Conservation (phyloP, 2,797 vertebrate genomes). For the Coluber constrictor region DNA sequence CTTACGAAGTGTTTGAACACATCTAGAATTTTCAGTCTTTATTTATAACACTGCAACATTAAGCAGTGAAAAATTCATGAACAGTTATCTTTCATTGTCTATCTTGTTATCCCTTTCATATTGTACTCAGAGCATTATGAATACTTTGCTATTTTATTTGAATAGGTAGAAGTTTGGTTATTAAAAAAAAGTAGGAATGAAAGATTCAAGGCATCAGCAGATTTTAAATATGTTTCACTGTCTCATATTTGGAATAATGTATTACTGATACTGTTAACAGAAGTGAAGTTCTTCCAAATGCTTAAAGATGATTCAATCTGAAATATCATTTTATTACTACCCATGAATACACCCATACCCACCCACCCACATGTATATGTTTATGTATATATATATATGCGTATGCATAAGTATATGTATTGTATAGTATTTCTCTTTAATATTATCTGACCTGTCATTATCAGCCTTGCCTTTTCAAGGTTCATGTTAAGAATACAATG, state of each 20-base stretch:
- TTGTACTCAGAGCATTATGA: not conserved
- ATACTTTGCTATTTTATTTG: not conserved
- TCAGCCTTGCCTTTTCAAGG: not conserved
- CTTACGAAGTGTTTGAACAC: conserved; percentile 7
- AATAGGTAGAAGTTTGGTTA: not conserved
- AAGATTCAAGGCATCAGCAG: not conserved
- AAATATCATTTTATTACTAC: not conserved
- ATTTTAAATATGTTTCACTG: not conserved
- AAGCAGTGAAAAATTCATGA: not conserved
- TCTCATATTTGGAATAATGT: not conserved
- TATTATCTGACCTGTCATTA: not conserved
- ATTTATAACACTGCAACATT: not conserved
- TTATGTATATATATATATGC: not conserved
- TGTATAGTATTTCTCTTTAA: not conserved
- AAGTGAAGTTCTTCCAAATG: not conserved
- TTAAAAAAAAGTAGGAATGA: not conserved
- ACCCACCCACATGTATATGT: not conserved
- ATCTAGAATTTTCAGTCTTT: not conserved
- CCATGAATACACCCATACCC: not conserved
- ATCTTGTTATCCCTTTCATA: not conserved
- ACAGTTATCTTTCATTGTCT: not conserved
- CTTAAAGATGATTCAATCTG: not conserved
- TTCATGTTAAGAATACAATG: not conserved
- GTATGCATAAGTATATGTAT: not conserved
- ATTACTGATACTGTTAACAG: not conserved